A percentile compares a stretch with the other conserved stretches of the same genome.
These are phyloP conservation scores for Cossypha polioptera DNA, from an alignment of 2,797 vertebrate species.

Conservation along the genomic window DNA sequence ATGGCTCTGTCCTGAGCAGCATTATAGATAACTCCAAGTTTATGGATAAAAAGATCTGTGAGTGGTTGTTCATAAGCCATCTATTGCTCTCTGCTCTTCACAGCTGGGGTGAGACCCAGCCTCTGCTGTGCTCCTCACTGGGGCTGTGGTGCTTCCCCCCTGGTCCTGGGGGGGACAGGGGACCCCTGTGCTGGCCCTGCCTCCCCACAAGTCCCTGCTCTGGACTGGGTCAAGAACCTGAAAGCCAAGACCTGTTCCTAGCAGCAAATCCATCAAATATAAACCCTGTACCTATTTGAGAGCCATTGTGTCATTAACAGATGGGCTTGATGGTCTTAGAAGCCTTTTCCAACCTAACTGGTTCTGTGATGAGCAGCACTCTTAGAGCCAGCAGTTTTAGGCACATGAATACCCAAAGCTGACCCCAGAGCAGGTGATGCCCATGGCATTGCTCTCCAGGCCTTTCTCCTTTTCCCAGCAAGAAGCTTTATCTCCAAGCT, in stretches of 20 bases:
- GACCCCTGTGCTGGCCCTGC: background rate
- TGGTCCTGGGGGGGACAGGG: background rate
- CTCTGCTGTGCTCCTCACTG: rapidly evolving
- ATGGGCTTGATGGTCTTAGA: background rate
- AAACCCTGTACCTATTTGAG: background rate
- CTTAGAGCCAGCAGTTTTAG: background rate
- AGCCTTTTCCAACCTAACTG: background rate
- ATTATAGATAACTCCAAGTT: background rate
- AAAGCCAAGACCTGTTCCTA: background rate
- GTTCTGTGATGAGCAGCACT: background rate
- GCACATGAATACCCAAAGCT: rapidly evolving
- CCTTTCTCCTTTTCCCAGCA: background rate
- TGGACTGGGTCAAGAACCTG: background rate
- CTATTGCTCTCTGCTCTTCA: background rate
- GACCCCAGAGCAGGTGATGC: background rate
- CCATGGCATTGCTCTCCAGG: background rate
- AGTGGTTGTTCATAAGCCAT: background rate
- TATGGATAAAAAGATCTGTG: background rate
- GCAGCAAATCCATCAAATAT: background rate
- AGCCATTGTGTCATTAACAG: background rate
- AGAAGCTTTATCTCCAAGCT: background rate
- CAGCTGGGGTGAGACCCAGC: background rate
- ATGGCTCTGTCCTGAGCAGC: rapidly evolving
- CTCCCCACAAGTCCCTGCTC: background rate
- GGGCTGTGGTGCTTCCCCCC: rapidly evolving